Conservation (phyloP, 2,797 vertebrate genomes). For the Austrolebias charrua region DNA sequence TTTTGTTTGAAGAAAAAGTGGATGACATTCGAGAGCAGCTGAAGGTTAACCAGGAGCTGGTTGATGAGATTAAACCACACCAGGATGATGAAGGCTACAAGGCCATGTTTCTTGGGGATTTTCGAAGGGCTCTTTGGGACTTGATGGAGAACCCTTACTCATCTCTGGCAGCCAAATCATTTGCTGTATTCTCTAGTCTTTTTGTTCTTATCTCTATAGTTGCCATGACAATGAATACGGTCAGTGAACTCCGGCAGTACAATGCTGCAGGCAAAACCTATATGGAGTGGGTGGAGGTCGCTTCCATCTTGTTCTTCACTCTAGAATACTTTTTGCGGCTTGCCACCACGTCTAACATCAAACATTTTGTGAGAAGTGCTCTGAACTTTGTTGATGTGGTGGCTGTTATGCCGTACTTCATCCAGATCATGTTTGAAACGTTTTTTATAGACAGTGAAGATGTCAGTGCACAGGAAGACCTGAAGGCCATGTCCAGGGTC, state of each 20-base stretch:
- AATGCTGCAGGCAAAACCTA: slow-evolving; percentile 80
- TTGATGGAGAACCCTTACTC: slow-evolving; percentile 91
- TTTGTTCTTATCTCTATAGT: slow-evolving; percentile 91
- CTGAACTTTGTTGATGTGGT: slow-evolving; percentile 90
- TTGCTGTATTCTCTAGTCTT: slow-evolving; percentile 87
- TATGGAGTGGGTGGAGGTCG: slow-evolving; percentile 87
- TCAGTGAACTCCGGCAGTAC: slow-evolving; percentile 83
- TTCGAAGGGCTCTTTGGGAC: slow-evolving; percentile 85
- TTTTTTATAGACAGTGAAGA: slow-evolving; percentile 79
- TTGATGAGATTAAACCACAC: slow-evolving; percentile 85
- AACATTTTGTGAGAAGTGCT: slow-evolving; percentile 83
- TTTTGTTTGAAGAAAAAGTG: slow-evolving; percentile 87
- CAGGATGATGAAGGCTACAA: slow-evolving; percentile 78
- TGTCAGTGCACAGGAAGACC: slow-evolving; percentile 79
- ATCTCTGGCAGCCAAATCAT: slow-evolving; percentile 85
- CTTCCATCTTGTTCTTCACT: slow-evolving; percentile 89
- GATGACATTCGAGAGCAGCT: slow-evolving; percentile 87
- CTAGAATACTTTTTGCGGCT: slow-evolving; percentile 86
- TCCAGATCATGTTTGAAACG: slow-evolving; percentile 86
- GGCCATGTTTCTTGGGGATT: slow-evolving; percentile 78
- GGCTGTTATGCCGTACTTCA: slow-evolving; percentile 90
- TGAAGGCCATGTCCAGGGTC: slow-evolving; percentile 87
- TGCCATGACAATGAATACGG: slow-evolving; percentile 90
- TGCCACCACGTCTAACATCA: slow-evolving; percentile 82
- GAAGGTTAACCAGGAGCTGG: slow-evolving; percentile 87